Evolutionary conservation across 2,888 invertebrate genomes (phyloP).

Genomic region (Aphodius granarius): DNA sequence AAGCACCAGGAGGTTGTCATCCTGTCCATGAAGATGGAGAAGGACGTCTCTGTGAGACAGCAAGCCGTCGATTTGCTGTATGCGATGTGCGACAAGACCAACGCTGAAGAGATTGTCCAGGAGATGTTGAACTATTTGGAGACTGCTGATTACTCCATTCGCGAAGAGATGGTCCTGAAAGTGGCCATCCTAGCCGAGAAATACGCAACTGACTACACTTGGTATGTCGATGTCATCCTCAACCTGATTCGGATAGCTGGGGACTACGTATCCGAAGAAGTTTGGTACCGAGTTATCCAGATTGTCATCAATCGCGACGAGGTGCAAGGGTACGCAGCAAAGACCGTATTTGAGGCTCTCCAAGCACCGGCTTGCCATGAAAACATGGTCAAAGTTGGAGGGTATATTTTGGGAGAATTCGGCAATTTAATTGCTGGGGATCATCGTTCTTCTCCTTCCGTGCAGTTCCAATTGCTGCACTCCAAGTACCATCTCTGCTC

Average conservation of each 20-base stretch:
- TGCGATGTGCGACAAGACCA: conserved; percentile 99
- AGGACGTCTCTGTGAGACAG: conserved; percentile 97
- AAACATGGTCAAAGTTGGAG: conserved; percentile 99
- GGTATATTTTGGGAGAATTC: conserved; percentile 98
- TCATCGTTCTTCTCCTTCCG: conserved; percentile 92
- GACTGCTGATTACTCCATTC: conserved; percentile 98
- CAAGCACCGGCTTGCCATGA: conserved; percentile 99
- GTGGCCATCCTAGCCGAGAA: conserved; percentile 99
- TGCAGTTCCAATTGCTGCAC: conserved; percentile 97
- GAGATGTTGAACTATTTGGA: conserved; percentile 99
- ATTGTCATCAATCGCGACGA: conserved; percentile 99
- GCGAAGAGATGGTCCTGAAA: conserved; percentile 99
- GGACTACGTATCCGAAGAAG: conserved; percentile 99
- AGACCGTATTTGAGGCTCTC: conserved; percentile 96
- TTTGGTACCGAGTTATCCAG: conserved; percentile 99
- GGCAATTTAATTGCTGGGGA: conserved; percentile 99
- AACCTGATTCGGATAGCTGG: conserved; percentile 99
- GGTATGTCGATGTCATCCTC: conserved; percentile 97
- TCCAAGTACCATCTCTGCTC: conserved; percentile 99
- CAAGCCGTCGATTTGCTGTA: conserved; percentile 97
- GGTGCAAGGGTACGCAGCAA: conserved; percentile 99
- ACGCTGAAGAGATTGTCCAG: conserved; percentile 98
- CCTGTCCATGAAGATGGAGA: conserved; percentile 98
- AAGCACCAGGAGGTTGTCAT: conserved; percentile 99
- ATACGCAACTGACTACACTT: conserved; percentile 99